These are phyloP conservation scores for Loriculus beryllinus DNA, from an alignment of 2,797 vertebrate genomes.

Conservation along the genomic window DNA sequence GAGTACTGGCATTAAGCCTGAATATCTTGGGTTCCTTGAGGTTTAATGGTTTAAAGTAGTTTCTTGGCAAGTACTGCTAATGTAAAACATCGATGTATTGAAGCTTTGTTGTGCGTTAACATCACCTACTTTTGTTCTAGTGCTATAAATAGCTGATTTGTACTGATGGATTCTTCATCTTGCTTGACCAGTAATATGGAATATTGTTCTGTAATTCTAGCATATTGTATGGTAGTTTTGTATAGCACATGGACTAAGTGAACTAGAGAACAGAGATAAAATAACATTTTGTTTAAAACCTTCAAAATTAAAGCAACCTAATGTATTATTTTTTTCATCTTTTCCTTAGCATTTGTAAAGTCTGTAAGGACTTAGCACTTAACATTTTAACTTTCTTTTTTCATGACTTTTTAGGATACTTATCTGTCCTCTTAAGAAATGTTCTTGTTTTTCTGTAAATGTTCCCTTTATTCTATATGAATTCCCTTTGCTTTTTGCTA, in stretches of 20 bases:
- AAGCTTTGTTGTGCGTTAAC: not conserved
- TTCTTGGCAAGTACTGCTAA: not conserved
- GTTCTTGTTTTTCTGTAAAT: not conserved
- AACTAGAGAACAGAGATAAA: not conserved
- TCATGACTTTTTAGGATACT: not conserved
- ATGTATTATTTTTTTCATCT: not conserved
- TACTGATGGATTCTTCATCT: conserved; percentile 13
- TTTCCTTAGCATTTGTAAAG: not conserved
- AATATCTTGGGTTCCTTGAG: not conserved
- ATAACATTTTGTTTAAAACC: not conserved
- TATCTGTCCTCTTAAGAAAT: not conserved
- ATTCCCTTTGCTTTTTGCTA: not conserved
- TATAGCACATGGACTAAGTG: not conserved
- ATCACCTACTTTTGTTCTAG: conserved; percentile 17
- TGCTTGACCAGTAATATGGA: not conserved
- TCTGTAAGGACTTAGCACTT: not conserved
- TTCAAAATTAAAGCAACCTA: not conserved
- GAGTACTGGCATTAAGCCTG: not conserved
- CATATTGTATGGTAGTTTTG: not conserved
- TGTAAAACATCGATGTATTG: not conserved
- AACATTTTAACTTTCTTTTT: not conserved
- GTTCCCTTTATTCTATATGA: not conserved
- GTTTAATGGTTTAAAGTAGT: not conserved
- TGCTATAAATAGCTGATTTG: conserved; percentile 23
- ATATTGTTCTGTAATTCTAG: not conserved